Evolutionary conservation across 2,888 invertebrate species (phyloP), one percentile per base, ranked within the genome.

Genomic region (Siphonodentalium dalli): DNA sequence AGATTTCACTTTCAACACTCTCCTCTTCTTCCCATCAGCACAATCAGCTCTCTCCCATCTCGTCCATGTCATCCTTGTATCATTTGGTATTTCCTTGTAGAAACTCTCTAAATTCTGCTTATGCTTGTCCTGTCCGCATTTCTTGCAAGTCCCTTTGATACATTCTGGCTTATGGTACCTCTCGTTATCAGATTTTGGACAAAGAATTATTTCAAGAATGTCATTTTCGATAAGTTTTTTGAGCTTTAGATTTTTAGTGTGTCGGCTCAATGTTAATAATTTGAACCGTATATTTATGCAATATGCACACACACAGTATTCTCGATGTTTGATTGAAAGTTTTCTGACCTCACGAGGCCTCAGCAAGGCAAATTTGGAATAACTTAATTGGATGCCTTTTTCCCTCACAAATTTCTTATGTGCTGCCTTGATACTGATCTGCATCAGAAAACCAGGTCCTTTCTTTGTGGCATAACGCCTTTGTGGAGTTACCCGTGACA

Each of bases 261-360:
- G 44, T 43, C 47, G 42, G 34, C 38, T 47, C 2, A 65, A 43
- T 31, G 54, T 37, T 6, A 58, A 24, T 6, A 64, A 46, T 43
- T 65, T 64, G 44, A 48, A 57, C 26, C 59, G 37, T 1, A 61
- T 47, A 31, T 65, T 65, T 6, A 43, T 46, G 42, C 66, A 66
- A 21, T 57, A 56, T 2, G 29, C 29, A 45, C 66, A 66, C 15
- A 48, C 39, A 40, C 66, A 66, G 29, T 50, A 58, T 7, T 63
- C 56, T 21, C 59, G 39, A 35, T 55, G 48, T 23, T 29, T 46
- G 5, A 13, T 18, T n/a, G 51, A 23, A 1, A 65, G 28, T n/a
- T 45, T 28, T 1, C 56, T 37, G 0, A 63, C 58, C 54, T 65
- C 58, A 43, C 39, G 39, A 13, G 53, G 54, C 9, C 58, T 20